Base-by-base conservation (phyloP, 2,888 invertebrate species). In the Spicauda simplicius region DNA sequence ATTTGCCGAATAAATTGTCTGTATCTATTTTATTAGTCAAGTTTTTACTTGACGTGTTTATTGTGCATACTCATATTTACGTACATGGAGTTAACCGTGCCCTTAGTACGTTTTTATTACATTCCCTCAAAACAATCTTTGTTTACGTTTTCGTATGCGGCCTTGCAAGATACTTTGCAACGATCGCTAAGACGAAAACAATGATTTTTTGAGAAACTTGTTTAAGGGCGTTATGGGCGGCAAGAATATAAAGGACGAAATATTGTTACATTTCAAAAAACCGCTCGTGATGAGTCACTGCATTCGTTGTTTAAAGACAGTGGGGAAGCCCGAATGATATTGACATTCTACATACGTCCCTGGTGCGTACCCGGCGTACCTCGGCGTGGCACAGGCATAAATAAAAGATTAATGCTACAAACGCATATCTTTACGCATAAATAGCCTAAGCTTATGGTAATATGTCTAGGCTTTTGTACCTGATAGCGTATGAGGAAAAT, bases 321-420 rank as follows among this genome's bases (percentile, higher is more conserved):
- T 80, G 86, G 90, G 89, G 84, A 90, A 88, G 81, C 82, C 88
- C 88, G 71, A 70, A 70, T 71, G 68, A 70, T 77, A 87, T 90
- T 91, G 80, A 73, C 80, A 90, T 90, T 88, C 91, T 74, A 74
- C 59, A 70, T 70, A 70, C 75, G 84, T 83, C 71, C 73, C 77
- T 67, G 73, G 53, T 66, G 48, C 60, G 59, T 66, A 53, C 65
- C 59, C 41, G 18, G 41, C 33, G 58, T 25, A 25, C 25, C 25
- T 25, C 65, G 30, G 45, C 19, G 59, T 54, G 59, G 54, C 59
- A 45, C 11, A 19, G 19, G 45, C 54, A 65, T 65, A 65, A 65
- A 65, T 65, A 65, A 59, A 59, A 58, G 65, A 59, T 64, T 41
- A 37, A 25, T 25, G 25, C 25, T 25, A 25, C 53, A 59, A 59